Evolutionary conservation across 2,113 vertebrate genomes (phyloP).

Genomic region (Malaclemys terrapin): DNA sequence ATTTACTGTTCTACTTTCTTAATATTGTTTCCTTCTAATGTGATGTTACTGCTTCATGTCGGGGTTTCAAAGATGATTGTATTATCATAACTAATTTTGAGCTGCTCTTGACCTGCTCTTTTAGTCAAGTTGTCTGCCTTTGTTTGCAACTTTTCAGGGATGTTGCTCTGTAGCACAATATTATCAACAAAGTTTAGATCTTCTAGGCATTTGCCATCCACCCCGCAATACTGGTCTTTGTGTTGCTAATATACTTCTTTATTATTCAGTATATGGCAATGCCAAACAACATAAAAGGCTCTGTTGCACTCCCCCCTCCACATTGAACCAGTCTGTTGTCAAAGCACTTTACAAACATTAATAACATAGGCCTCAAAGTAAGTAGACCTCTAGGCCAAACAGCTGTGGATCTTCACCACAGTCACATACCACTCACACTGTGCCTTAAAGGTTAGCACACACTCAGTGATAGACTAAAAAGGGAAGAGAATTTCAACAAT

Average conservation of each 20-base stretch:
- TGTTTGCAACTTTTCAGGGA: background rate
- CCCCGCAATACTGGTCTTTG: background rate
- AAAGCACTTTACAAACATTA: background rate
- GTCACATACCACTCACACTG: background rate
- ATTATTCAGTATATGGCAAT: background rate
- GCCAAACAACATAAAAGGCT: background rate
- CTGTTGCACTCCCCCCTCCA: background rate
- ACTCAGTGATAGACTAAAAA: background rate
- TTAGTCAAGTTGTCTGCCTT: background rate
- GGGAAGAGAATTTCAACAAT: background rate
- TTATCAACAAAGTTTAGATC: background rate
- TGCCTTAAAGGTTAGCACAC: background rate
- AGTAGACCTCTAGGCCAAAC: background rate
- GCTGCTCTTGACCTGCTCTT: background rate
- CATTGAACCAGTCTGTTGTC: background rate
- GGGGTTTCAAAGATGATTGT: background rate
- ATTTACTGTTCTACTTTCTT: background rate
- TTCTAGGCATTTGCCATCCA: background rate
- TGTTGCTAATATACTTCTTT: background rate
- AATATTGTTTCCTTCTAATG: background rate
- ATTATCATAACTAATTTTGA: background rate
- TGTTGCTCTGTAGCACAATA: too few relatives aligned
- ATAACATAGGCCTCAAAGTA: background rate
- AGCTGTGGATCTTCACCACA: background rate
- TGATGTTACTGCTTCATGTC: background rate